phyloP scores from a whole-genome alignment of 2,113 vertebrate species.

The Meleagris gallopavo region DNA sequence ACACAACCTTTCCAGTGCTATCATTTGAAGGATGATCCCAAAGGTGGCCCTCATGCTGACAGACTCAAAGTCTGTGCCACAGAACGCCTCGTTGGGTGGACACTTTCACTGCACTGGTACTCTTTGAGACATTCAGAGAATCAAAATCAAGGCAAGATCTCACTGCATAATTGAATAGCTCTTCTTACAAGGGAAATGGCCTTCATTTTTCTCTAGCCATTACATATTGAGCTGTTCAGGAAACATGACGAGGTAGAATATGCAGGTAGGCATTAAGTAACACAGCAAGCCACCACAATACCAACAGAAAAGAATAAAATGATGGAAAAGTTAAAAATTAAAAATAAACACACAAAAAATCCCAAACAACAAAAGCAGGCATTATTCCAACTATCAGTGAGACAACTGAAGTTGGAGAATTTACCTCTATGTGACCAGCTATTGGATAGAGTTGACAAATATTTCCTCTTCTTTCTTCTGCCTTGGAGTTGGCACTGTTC shows the following conservation, averaged over 20 bases:
- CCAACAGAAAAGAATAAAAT: not conserved
- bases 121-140: not conserved
- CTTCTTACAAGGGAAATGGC: not conserved
- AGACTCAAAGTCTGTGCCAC: not conserved
- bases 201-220: not conserved
- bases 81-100: fast-evolving
- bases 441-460: constrained; percentile 44
- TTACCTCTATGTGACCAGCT: constrained; percentile 38
- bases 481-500: constrained; percentile 31
- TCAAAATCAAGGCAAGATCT: not conserved
- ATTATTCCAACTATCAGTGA: not conserved
- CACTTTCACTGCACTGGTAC: not conserved
- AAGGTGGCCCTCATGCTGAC: not conserved
- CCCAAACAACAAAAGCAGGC: not conserved
- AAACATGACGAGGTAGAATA: not conserved
- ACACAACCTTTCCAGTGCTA: not conserved
- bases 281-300: not conserved
- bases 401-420: constrained; percentile 25
- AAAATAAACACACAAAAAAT: not conserved
- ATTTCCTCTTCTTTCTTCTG: constrained; percentile 47
- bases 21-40: not conserved
- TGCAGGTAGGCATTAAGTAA: not conserved
- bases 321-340: not conserved
- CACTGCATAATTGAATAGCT: not conserved
- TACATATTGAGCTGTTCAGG: not conserved